phyloP scores from a whole-genome alignment of 2,797 vertebrate species.

The Halcyon smyrnensis region DNA sequence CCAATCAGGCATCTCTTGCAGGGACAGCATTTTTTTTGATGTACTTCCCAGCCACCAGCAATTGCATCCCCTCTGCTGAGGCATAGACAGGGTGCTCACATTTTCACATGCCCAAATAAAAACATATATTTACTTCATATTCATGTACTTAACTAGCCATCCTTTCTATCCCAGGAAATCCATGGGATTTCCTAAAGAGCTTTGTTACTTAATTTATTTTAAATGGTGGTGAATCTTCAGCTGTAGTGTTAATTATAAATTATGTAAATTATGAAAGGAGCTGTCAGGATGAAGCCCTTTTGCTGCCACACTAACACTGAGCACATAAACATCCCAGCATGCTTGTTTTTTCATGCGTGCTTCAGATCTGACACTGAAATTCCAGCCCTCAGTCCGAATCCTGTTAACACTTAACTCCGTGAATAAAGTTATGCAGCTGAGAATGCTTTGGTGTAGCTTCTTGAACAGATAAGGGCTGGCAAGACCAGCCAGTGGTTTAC shows the following conservation, averaged over 20 bases:
- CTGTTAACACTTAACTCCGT: background rate
- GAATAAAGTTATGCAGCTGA: background rate
- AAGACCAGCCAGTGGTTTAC: background rate
- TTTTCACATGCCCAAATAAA: background rate
- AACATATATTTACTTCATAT: background rate
- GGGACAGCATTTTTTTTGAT: background rate
- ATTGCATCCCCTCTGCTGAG: background rate
- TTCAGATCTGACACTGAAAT: conserved; percentile 17
- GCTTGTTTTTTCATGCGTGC: background rate
- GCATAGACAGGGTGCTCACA: background rate
- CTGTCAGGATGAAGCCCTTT: background rate
- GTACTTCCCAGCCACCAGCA: background rate
- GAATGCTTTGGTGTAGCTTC: background rate
- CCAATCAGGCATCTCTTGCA: background rate
- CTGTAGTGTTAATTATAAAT: conserved; percentile 44
- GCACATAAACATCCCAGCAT: background rate
- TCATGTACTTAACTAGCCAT: background rate
- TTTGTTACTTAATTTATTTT: conserved; percentile 50
- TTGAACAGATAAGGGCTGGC: background rate
- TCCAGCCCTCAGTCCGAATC: background rate
- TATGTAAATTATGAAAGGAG: background rate
- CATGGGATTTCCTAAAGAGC: background rate
- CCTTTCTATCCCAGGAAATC: conserved; percentile 2
- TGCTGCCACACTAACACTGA: background rate
- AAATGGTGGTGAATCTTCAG: conserved; percentile 13